Conservation (phyloP, 2,797 vertebrate species). For the Pitangus sulphuratus region DNA sequence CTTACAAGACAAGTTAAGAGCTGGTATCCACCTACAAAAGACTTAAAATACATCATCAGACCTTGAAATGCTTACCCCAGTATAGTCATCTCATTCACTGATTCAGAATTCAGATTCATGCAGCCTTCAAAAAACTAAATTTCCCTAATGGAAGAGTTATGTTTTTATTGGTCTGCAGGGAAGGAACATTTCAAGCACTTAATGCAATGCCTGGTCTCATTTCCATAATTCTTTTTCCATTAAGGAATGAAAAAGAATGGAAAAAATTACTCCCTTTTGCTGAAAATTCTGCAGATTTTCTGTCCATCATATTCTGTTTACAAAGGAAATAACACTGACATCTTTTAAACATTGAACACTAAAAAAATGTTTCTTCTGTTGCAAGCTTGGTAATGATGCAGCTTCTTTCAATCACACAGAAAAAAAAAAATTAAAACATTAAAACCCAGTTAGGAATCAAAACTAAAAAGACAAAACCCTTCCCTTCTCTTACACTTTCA, state of each 20-base stretch:
- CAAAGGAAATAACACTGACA: not conserved
- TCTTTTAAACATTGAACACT: not conserved
- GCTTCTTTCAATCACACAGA: not conserved
- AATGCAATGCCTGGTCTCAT: slow-evolving; percentile 37
- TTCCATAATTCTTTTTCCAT: slow-evolving; percentile 60
- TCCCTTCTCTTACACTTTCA: not conserved
- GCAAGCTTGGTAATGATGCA: not conserved
- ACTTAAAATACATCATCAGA: slow-evolving; percentile 20
- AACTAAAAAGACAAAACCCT: not conserved
- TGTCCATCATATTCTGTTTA: slow-evolving; percentile 24
- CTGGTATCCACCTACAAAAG: not conserved
- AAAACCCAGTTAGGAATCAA: not conserved
- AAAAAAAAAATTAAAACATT: not conserved
- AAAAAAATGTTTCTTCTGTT: not conserved
- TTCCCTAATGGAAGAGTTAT: slow-evolving; percentile 41
- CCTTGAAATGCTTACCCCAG: not conserved
- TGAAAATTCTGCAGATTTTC: slow-evolving; percentile 5
- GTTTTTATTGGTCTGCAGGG: slow-evolving; percentile 45
- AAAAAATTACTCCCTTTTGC: slow-evolving; percentile 19
- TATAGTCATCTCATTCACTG: not conserved
- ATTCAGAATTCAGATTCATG: slow-evolving; percentile 32
- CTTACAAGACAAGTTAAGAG: not conserved
- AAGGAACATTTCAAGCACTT: slow-evolving; percentile 61
- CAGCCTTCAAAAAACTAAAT: slow-evolving; percentile 29
- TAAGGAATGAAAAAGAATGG: slow-evolving; percentile 54